These are phyloP conservation scores for Norana najaformis DNA, from an alignment of 2,888 invertebrate genomes.

Conservation along the genomic window DNA sequence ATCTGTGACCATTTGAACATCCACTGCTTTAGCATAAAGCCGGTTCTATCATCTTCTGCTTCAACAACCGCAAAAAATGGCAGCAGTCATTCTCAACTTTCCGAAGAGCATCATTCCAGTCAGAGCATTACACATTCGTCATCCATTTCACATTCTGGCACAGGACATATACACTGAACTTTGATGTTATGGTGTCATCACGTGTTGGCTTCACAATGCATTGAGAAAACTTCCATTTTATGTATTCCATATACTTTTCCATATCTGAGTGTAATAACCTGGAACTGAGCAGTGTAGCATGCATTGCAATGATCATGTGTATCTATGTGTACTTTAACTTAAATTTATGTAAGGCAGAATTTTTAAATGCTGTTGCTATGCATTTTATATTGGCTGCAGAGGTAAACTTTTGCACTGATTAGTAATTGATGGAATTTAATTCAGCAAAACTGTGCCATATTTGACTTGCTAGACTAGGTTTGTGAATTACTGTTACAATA, in stretches of 20 bases:
- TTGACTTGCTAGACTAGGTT: background rate
- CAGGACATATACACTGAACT: background rate
- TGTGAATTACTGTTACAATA: background rate
- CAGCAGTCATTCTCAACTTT: background rate
- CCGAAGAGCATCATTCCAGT: background rate
- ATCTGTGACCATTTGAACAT: conserved; percentile 87
- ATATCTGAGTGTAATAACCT: background rate
- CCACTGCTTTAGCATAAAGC: conserved; percentile 77
- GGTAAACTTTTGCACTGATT: background rate
- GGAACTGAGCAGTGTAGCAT: background rate
- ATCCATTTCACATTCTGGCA: no score
- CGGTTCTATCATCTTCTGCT: background rate
- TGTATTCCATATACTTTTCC: background rate
- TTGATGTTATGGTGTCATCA: background rate
- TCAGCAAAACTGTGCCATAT: background rate
- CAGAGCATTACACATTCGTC: no score
- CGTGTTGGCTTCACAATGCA: background rate
- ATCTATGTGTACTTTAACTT: background rate
- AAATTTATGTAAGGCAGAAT: background rate
- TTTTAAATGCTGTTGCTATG: background rate
- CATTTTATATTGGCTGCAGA: background rate
- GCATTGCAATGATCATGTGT: no score
- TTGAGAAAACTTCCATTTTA: background rate
- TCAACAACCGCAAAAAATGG: background rate
- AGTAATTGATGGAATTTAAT: background rate